These are phyloP conservation scores for Mormyrus hasselquistii DNA, from an alignment of 2,797 vertebrate species.

Conservation along the genomic window DNA sequence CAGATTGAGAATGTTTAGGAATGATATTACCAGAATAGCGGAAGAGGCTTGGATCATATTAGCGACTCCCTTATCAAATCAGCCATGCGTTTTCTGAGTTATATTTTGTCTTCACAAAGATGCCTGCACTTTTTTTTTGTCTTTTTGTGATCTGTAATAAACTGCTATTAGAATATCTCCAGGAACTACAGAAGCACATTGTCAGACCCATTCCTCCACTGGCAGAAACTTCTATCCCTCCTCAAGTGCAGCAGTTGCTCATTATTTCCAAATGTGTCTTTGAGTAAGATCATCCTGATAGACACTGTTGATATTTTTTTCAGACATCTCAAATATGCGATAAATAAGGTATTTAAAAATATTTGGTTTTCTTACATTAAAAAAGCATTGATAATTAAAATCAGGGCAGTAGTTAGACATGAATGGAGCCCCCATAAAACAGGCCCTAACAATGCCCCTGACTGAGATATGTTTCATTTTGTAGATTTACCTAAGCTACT, in stretches of 20 bases:
- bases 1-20: conserved; percentile 40
- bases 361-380: neutral
- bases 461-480: neutral
- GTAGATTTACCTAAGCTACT: neutral
- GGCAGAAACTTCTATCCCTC: neutral
- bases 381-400: neutral
- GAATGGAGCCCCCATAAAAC: neutral
- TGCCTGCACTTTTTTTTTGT: neutral
- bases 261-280: neutral
- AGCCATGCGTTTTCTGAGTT: conserved; percentile 30
- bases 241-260: neutral
- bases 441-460: neutral
- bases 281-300: neutral
- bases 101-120: neutral
- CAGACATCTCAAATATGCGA: neutral
- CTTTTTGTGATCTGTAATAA: neutral
- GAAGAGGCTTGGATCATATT: conserved; percentile 38
- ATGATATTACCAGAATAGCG: conserved; percentile 29
- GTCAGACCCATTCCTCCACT: neutral
- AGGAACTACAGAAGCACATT: neutral
- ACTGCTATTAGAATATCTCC: conserved; percentile 10
- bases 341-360: neutral
- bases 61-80: conserved; percentile 36
- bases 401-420: neutral
- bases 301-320: neutral